Conservation (phyloP, 2,113 vertebrate species). For the Mionectes macconnelli region DNA sequence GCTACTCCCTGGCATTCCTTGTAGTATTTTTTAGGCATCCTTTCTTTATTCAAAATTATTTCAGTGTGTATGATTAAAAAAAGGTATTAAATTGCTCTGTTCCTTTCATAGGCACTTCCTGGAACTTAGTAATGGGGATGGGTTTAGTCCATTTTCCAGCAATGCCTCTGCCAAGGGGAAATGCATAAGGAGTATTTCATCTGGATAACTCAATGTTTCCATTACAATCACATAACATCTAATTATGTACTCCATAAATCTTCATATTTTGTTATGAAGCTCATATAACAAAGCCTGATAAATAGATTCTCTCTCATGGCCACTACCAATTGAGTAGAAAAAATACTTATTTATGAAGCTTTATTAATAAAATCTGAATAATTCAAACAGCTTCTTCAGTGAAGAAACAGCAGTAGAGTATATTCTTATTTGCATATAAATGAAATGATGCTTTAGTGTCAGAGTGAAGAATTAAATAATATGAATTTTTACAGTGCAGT, state of each 20-base stretch:
- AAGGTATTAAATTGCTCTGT: not conserved
- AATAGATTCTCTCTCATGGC: conserved; percentile 51
- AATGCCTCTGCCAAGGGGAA: conserved; percentile 27
- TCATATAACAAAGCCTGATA: conserved; percentile 53
- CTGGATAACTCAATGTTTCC: conserved; percentile 38
- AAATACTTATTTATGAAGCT: conserved; percentile 59
- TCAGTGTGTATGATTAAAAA: not conserved
- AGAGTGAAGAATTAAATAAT: conserved; percentile 71
- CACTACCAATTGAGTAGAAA: conserved; percentile 58
- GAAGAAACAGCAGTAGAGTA: conserved; percentile 39
- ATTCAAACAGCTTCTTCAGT: conserved; percentile 61
- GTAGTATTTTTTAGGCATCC: not conserved
- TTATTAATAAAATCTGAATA: conserved; percentile 67
- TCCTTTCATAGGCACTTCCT: not conserved
- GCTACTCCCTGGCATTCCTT: not conserved
- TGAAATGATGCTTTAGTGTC: conserved; percentile 72
- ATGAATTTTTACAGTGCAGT: conserved; percentile 56
- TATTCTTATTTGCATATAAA: conserved; percentile 70
- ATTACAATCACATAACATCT: conserved; percentile 52
- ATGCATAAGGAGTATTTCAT: conserved; percentile 16
- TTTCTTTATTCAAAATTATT: not conserved
- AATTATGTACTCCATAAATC: conserved; percentile 65
- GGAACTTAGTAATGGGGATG: not conserved
- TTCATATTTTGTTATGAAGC: conserved; percentile 62
- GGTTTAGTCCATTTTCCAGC: not conserved